A percentile compares a stretch with the other conserved stretches of the same genome.
phyloP scores from a whole-genome alignment of 2,113 vertebrate genomes.

The Platysternon megacephalum region DNA sequence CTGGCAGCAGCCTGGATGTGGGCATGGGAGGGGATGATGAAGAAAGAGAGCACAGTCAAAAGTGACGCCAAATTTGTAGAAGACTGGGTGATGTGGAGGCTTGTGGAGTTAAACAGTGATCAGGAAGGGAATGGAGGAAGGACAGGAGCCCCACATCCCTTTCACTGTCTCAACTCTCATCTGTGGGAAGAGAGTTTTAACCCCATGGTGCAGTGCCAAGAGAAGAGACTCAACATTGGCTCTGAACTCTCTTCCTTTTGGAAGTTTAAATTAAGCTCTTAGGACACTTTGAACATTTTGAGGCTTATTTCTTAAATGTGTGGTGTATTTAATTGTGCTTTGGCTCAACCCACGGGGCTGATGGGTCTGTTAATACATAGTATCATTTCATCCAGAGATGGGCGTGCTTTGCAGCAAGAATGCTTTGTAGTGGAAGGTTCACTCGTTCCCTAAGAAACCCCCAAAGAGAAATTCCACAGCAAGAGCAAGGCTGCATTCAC shows the following conservation, averaged over 20 bases:
- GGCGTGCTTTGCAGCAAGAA: not conserved
- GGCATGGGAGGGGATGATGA: not conserved
- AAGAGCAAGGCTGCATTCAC: slow-evolving; percentile 34
- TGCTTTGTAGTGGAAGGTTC: not conserved
- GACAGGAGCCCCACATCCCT: not conserved
- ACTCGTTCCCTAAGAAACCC: slow-evolving; percentile 25
- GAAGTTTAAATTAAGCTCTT: not conserved
- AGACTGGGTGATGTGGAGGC: not conserved
- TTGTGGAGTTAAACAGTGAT: not conserved
- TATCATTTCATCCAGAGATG: not conserved
- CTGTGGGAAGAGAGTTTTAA: not conserved
- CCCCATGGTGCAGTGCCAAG: too few species aligned
- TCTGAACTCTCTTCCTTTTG: not conserved
- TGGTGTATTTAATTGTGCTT: not conserved
- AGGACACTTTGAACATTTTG: not conserved
- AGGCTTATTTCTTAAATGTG: not conserved
- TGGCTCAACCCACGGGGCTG: not conserved
- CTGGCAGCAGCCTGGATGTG: not conserved
- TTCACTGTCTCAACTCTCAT: not conserved
- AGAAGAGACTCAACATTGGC: not conserved
- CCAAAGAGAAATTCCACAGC: slow-evolving; percentile 4
- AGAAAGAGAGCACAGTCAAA: not conserved
- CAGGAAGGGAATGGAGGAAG: not conserved
- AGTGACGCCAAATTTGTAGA: not conserved
- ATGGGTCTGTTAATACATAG: not conserved